Base-by-base conservation (phyloP, 2,113 vertebrate genomes). In the Chelonoidis abingdonii region DNA sequence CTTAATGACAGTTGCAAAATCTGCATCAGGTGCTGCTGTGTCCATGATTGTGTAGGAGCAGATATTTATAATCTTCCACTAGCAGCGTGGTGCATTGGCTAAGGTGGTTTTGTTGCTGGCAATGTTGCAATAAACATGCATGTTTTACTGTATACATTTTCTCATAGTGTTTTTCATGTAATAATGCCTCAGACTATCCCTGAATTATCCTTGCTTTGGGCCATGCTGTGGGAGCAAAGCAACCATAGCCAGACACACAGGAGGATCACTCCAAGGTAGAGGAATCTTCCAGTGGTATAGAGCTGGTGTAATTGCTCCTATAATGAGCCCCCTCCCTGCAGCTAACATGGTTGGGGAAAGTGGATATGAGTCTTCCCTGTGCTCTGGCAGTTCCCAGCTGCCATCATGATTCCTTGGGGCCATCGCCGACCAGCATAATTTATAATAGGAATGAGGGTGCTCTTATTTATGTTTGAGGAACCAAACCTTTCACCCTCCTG, bases 191-290 rank as follows among this genome's bases (percentile, higher is more conserved):
- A 78, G 8, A 86, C 1, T 47, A 38, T 78, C 16, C 89, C 59
- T 54, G 54, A 38, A 52, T 54, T 78, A 38, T 8, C 2, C 16
- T 81, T 93, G n/a, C 9, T 54, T 4, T 81, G 31, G 72, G 31
- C 81, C 38, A 78, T 6, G 5, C 59, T 72, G 5, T 80, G 57
- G 75, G 13, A 44, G 35, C 31, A 62, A 24, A 75, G 31, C 69
- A 91, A 27, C 10, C 14, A 14, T 2, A 59, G 10, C 44, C n/a
- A 47, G 29, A 11, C 25, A 16, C 21, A 56, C 8, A 80, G 53
- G 47, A 27, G n/a, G 21, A 76, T 8, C 3, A 12, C 24, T 49
- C 19, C 24, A 72, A 19, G 38, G 12, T 27, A 0, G 27, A 29
- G 24, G 53, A 13, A n/a, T 22, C 80, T 3, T 72, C 27, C 19